phyloP scores from a whole-genome alignment of 2,888 invertebrate species.

The Metalampra italica region DNA sequence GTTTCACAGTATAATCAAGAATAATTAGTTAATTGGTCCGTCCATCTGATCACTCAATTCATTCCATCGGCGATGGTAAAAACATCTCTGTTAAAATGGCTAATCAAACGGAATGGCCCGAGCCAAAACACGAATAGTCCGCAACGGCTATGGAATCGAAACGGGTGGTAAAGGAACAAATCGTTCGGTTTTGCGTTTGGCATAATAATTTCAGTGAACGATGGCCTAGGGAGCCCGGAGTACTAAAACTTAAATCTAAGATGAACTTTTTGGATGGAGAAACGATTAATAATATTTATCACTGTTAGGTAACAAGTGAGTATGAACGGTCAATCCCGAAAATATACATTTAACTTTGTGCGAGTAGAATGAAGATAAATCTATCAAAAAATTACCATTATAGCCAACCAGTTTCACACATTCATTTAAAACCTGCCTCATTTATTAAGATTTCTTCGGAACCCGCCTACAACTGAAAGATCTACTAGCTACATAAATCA shows the following conservation, averaged over 20 bases:
- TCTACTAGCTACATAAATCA: no score
- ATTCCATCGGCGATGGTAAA: conserved; percentile 10
- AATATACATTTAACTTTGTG: no score
- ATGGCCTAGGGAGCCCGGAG: conserved; percentile 22
- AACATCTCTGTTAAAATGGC: conserved; percentile 22
- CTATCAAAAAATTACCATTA: no score
- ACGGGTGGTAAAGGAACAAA: conserved; percentile 31
- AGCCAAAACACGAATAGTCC: conserved; percentile 15
- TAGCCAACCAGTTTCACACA: no score
- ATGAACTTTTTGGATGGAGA: no score
- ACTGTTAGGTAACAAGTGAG: no score
- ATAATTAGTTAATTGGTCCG: conserved; percentile 13
- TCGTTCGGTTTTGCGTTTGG: conserved; percentile 33
- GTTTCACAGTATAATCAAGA: conserved; percentile 3
- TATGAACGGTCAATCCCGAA: no score
- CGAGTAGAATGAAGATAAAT: no score
- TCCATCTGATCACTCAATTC: conserved; percentile 6
- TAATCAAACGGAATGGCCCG: conserved; percentile 23
- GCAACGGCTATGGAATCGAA: conserved; percentile 19
- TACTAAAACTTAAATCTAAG: not conserved
- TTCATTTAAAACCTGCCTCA: no score
- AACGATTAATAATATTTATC: no score
- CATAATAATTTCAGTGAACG: conserved; percentile 35
- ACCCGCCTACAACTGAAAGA: no score
- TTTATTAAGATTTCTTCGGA: no score